Base-by-base conservation (phyloP, 2,797 vertebrate species). In the Rhinogobio ventralis region DNA sequence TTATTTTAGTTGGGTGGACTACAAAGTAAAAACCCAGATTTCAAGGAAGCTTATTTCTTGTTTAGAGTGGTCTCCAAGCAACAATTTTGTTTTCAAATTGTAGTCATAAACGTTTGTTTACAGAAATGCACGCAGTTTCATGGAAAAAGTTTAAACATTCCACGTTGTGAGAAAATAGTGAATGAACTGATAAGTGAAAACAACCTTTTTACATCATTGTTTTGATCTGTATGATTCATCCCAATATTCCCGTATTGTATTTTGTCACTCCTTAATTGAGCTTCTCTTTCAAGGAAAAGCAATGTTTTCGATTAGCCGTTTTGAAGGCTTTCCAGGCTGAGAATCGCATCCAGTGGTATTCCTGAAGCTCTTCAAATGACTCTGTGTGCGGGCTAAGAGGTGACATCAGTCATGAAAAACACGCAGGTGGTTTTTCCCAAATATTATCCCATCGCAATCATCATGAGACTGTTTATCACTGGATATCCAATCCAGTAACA, bases 381-480 rank as follows among this genome's bases (percentile, higher is more conserved):
- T 73, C 89, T 86, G 91, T 91, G 92, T 93, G 91, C 87, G 90
- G 91, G 90, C 85, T 90, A 88, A 88, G 89, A 90, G 91, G 90
- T 89, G 89, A 92, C 91, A 92, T 92, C 86, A 91, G 86, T 81
- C 87, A 85, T 19, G 25, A 91, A 79, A 88, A 74, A 86, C 76
- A 86, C 86, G 85, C 92, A 92, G 90, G 91, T 93, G 92, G 82
- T 77, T 88, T 91, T 87, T 89, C 79, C 88, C 83, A 85, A 86
- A 87, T 89, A 91, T 90, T 87, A 88, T 91, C 90, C 83, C 87
- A 88, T 85, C 84, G 86, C 89, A 91, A 92, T 94, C 92, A 92
- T 90, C 90, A 90, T 89, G 90, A 87, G 86, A 83, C 88, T 88
- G 92, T 93, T 93, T 90, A 93, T 93, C 90, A 91, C 90, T 85